Evolutionary conservation across 2,113 vertebrate species (phyloP), one percentile per base, ranked within the genome.

Genomic region (Aptenodytes patagonicus): DNA sequence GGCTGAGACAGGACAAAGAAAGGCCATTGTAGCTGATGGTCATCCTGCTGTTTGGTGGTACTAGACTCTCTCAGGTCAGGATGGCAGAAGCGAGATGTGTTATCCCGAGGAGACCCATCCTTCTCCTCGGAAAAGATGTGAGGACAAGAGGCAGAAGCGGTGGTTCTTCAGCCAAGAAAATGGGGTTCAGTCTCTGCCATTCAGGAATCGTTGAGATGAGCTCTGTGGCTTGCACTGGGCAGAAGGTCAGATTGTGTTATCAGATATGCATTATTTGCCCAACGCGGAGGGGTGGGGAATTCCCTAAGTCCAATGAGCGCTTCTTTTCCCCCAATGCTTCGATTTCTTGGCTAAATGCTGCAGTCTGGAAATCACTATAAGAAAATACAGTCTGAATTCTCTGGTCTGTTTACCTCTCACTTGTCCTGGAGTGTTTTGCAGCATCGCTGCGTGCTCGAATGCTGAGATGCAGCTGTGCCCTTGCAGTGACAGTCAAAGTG

Each of bases 371-470:
- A 21, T 34, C 2, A 6, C 73, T 55, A 0, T 44, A 13, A 20
- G 73, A 82, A 85, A 87, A 9, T 29, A 44, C 60, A n/a, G 11
- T 34, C 75, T 54, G 83, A 75, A 62, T 77, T 75, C 26, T 68
- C 72, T 8, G 28, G 12, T 81, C 49, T 61, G 38, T 66, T 91
- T 93, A 32, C 26, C 75, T 66, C 78, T 93, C 31, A 2, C 69
- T 78, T 61, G 46, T 58, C 77, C 72, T 94, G 58, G 28, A 81
- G 58, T 70, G 87, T 81, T 93, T 24, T 83, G 92, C 83, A 81
- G 87, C 87, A 70, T 57, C 0, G 20, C 81, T 89, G 61, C 1
- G 3, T 87, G 81, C 84, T 93, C 2, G 0, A 65, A 40, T 0
- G 0, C 77, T 5, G 61, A 9, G 61, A 13, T 64, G 87, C 94